phyloP scores from a whole-genome alignment of 2,888 invertebrate species.

The Calameuta pallipes region DNA sequence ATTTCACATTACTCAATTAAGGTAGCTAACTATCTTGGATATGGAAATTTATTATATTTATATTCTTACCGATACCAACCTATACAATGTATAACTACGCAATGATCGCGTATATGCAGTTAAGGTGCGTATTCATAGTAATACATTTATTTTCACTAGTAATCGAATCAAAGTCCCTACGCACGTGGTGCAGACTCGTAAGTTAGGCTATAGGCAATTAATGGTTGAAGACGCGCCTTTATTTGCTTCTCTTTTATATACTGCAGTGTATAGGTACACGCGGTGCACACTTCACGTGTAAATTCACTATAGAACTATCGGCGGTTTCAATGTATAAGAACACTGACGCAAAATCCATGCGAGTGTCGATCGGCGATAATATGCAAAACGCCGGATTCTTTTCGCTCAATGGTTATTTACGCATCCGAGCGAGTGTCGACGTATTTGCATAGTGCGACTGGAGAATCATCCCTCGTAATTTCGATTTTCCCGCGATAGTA shows the following conservation, averaged over 20 bases:
- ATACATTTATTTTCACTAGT: not conserved
- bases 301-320: not conserved
- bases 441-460: conserved; percentile 1
- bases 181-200: not conserved
- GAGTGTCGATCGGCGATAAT: conserved; percentile 8
- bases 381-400: conserved; percentile 6
- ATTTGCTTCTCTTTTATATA: not conserved
- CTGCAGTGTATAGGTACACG: not conserved
- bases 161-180: not conserved
- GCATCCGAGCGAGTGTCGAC: not conserved
- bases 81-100: not conserved
- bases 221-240: not conserved
- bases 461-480: conserved; percentile 3
- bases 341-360: not conserved
- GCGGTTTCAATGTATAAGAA: not conserved
- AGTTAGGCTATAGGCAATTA: not conserved
- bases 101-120: not conserved
- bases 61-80: not conserved
- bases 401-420: conserved; percentile 7
- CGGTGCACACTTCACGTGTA: not conserved
- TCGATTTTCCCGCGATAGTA: not conserved
- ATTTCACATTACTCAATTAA: not conserved
- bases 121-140: not conserved
- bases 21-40: not conserved
- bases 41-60: not conserved